A percentile compares a stretch with the other conserved stretches of the same genome.
Conservation (phyloP, 2,113 vertebrate genomes). For the Cyanoderma ruficeps region DNA sequence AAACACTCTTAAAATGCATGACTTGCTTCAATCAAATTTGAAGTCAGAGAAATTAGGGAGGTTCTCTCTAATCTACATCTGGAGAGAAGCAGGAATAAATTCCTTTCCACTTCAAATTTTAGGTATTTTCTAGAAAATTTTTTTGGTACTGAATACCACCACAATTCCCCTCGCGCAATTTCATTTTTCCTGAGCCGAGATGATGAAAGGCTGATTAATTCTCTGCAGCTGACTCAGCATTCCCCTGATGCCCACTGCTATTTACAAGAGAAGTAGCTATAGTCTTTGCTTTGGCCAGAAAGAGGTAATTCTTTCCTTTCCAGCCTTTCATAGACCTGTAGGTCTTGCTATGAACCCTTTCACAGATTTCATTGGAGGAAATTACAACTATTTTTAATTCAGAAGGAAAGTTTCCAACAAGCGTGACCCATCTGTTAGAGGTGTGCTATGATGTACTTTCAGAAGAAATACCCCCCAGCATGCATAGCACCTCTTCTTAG, state of each 20-base stretch:
- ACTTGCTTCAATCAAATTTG: not conserved
- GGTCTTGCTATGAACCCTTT: not conserved
- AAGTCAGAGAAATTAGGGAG: not conserved
- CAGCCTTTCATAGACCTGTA: not conserved
- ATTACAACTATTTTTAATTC: not conserved
- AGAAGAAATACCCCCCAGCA: not conserved
- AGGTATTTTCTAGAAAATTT: not conserved
- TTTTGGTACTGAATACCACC: not conserved
- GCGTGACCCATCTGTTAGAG: not conserved
- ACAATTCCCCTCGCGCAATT: not conserved
- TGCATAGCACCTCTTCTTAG: not conserved
- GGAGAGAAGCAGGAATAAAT: not conserved
- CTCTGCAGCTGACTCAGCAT: slow-evolving; percentile 5
- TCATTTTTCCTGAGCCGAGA: not conserved
- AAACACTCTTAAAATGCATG: not conserved
- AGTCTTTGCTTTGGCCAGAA: not conserved
- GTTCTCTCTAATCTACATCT: not conserved
- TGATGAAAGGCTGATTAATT: slow-evolving; percentile 5
- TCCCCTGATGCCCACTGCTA: not conserved
- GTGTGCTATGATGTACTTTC: not conserved
- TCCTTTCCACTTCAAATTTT: not conserved
- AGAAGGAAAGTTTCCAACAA: not conserved
- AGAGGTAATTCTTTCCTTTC: not conserved
- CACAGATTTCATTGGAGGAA: not conserved
- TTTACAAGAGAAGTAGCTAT: not conserved